Conservation (phyloP, 2,888 invertebrate genomes). For the Dicyrtoma fusca region DNA sequence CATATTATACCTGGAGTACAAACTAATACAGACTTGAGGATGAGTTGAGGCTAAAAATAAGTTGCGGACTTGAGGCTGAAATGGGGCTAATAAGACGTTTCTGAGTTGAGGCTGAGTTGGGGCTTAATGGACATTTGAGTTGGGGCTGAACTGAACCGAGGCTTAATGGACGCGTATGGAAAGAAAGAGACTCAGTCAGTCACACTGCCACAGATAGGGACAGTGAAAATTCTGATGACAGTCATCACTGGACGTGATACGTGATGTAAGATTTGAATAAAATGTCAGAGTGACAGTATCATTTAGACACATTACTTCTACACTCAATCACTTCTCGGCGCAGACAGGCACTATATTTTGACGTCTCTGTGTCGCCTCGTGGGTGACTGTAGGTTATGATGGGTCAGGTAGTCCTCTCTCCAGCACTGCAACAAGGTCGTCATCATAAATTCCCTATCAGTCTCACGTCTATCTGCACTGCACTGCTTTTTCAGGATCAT, state of each 20-base stretch:
- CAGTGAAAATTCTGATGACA: background rate
- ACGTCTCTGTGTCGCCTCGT: conserved; percentile 26
- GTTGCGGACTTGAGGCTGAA: too few species aligned
- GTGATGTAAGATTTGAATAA: conserved; percentile 13
- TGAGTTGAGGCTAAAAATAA: too few species aligned
- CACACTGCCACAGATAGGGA: background rate
- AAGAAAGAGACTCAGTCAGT: background rate
- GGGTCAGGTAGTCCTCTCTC: conserved; percentile 28
- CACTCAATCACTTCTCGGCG: conserved; percentile 2
- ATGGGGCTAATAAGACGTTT: too few species aligned
- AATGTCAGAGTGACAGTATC: conserved; percentile 19
- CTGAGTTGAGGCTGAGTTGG: too few species aligned
- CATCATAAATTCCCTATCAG: conserved; percentile 15
- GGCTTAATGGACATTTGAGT: too few species aligned
- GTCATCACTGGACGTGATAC: conserved; percentile 3
- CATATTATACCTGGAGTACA: too few species aligned
- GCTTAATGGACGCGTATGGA: too few species aligned
- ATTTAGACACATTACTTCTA: conserved; percentile 17
- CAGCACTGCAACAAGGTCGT: conserved; percentile 14
- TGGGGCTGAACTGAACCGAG: too few species aligned
- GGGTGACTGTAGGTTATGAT: conserved; percentile 33
- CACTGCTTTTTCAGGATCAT: too few species aligned
- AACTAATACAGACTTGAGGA: too few species aligned
- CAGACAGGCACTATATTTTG: conserved; percentile 7
- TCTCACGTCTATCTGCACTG: background rate